phyloP scores from a whole-genome alignment of 2,797 vertebrate genomes.

The Myotis pilosus region DNA sequence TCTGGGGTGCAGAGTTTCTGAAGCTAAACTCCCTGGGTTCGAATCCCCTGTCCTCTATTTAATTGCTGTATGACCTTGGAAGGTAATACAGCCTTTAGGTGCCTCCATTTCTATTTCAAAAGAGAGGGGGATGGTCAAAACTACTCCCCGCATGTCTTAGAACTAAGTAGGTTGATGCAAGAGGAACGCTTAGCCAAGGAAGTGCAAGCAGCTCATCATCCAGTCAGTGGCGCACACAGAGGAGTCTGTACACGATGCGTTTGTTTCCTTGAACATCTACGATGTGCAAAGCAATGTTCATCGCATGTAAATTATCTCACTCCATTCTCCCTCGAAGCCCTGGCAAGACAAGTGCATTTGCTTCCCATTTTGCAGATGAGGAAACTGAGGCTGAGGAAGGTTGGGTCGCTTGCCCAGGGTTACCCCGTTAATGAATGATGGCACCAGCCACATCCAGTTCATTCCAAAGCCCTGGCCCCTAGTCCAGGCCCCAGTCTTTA shows the following conservation, averaged over 20 bases:
- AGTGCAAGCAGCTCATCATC: neutral
- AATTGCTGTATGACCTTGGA: neutral
- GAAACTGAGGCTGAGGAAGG: neutral
- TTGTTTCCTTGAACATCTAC: neutral
- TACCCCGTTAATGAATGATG: neutral
- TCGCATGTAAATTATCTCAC: neutral
- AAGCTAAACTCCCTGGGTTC: neutral
- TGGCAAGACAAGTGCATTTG: neutral
- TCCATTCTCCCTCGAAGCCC: neutral
- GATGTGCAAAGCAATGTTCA: neutral
- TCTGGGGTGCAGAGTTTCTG: neutral
- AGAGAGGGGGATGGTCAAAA: neutral
- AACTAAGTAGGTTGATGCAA: too few species aligned
- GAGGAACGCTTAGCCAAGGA: neutral
- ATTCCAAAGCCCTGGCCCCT: neutral
- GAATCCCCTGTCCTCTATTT: neutral
- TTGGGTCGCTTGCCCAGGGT: neutral
- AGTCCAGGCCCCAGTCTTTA: fast-evolving
- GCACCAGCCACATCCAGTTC: too few species aligned
- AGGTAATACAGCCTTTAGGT: neutral
- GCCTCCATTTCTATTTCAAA: neutral
- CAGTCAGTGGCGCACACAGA: neutral
- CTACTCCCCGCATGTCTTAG: neutral
- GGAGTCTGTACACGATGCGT: fast-evolving
- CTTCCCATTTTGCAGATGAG: neutral